These are phyloP conservation scores for Paragorgia papillata DNA, from an alignment of 92 coral and sea anemone genomes.

Conservation along the genomic window DNA sequence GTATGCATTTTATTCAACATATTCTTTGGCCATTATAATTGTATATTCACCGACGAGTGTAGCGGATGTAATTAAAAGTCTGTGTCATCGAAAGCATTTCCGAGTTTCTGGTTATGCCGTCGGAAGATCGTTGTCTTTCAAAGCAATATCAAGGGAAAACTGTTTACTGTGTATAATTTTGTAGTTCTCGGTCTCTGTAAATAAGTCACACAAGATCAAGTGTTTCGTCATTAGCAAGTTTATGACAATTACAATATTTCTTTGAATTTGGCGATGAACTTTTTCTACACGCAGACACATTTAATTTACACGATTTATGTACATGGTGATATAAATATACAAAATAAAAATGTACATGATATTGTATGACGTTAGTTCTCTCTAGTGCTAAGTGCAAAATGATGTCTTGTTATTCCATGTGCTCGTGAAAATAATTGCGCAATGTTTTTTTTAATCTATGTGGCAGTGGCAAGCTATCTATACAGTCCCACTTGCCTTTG, in stretches of 20 bases:
- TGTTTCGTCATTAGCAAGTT: neutral
- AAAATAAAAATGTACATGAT: no score
- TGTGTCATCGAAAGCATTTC: slow-evolving; percentile 10
- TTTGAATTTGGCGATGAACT: no score
- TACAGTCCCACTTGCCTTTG: neutral
- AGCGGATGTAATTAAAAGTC: slow-evolving; percentile 17
- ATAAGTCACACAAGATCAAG: no score
- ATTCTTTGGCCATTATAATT: no score
- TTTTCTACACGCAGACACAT: no score
- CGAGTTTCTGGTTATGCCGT: slow-evolving; percentile 4
- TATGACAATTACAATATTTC: no score
- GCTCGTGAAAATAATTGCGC: slow-evolving; percentile 36
- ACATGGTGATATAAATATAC: no score
- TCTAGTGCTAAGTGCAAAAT: no score
- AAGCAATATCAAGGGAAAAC: neutral
- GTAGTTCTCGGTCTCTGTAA: neutral
- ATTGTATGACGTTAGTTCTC: no score
- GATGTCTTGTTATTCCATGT: slow-evolving; percentile 43
- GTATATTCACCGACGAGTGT: no score
- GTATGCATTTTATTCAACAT: no score
- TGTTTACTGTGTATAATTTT: neutral
- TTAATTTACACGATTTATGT: no score
- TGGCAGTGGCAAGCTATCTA: slow-evolving; percentile 30
- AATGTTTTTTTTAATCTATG: slow-evolving; percentile 20
- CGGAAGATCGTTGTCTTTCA: slow-evolving; percentile 1